Percentiles rank a stretch among this genome's conserved stretches.
Conservation (phyloP, 2,797 vertebrate genomes). For the Otolemur crassicaudatus region DNA sequence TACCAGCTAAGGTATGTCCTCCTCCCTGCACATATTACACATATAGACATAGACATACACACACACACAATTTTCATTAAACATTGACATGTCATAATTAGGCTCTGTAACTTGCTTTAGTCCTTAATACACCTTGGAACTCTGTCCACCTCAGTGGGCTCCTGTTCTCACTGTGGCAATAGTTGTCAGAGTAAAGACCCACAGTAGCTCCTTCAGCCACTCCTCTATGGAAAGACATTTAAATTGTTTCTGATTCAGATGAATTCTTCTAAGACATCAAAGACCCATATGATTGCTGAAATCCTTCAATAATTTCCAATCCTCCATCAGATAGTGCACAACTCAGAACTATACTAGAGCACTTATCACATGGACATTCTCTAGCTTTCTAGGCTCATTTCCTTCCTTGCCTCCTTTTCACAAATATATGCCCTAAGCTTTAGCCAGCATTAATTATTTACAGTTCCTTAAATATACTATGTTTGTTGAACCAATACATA, state of each 20-base stretch:
- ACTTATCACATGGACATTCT: not conserved
- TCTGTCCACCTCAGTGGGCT: not conserved
- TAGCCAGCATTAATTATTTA: not conserved
- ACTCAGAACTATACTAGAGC: not conserved
- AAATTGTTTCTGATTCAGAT: not conserved
- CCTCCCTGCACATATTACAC: not conserved
- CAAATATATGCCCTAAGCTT: not conserved
- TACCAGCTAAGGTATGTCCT: not conserved
- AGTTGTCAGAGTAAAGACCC: rapidly evolving
- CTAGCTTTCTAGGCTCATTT: not conserved
- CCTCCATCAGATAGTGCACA: not conserved
- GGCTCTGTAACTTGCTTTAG: not conserved
- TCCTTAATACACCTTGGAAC: not conserved
- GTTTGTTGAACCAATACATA: not conserved
- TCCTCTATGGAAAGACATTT: not conserved
- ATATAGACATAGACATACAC: no score
- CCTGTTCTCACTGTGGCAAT: not conserved
- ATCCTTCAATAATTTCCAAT: not conserved
- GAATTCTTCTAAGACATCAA: not conserved
- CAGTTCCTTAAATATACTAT: not conserved
- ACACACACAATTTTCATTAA: not conserved
- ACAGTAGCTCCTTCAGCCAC: not conserved
- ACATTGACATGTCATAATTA: no score
- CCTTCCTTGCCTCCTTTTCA: not conserved
- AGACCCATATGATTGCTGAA: not conserved